Base-by-base conservation (phyloP, 2,888 invertebrate genomes). In the Drosophila tripunctata region DNA sequence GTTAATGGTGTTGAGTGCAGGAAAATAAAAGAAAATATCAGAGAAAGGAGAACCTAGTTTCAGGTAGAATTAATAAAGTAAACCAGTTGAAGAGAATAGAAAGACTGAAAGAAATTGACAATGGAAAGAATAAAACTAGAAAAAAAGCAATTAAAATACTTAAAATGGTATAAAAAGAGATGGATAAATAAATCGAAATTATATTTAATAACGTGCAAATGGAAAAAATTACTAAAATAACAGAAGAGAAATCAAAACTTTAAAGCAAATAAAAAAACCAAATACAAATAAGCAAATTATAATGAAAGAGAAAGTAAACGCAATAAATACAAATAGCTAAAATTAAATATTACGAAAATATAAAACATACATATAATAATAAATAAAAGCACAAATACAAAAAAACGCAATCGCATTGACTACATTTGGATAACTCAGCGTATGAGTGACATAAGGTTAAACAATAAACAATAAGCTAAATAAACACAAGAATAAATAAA, bases 11-110 rank as follows among this genome's bases (percentile, higher is more conserved):
- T 21, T 17, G 2, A 17, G 17, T 24, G 35, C 36, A 63, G 52
- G 10, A n/a, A 64, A 47, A 14, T 12, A 19, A 58, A 36, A 12
- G 21, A 21, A 33, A 33, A 21, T 40, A 27, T n/a, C 10, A 10
- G n/a, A 24, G 24, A 1, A 10, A n/a, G 4, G 2, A 7, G 8
- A 21, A 36, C 4, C 17, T 8, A 50, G 27, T 15, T 17, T 7
- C 3, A 14, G 4, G 17, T 7, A 21, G 1, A 7, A 10, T n/a
- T 17, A 4, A 24, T 6, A 19, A 5, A 35, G 10, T 27, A 2
- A 30, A 8, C 7, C 7, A 6, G 10, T 19, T 4, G 12, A 10
- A 10, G n/a, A 15, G 15, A 4, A 7, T 17, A 10, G 12, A 30
- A 4, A 21, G 0, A 14, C n/a, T n/a, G n/a, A 31, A 15, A 35